phyloP scores from a whole-genome alignment of 2,888 invertebrate species.

The Himalopsyche kuldschensis region DNA sequence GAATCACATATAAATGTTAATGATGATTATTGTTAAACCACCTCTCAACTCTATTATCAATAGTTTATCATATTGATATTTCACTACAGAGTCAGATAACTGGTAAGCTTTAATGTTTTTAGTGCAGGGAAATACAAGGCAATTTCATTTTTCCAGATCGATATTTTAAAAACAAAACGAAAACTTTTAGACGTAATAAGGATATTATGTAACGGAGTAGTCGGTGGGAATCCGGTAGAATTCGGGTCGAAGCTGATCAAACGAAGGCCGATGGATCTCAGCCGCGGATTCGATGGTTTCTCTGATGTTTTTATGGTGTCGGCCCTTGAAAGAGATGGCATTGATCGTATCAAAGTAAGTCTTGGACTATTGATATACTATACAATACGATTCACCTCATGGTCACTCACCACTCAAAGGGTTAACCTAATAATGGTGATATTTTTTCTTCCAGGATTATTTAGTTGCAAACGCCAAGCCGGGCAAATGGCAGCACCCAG shows the following conservation, averaged over 20 bases:
- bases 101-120: background rate
- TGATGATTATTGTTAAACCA: no score
- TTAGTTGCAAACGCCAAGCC: slow-evolving; percentile 68
- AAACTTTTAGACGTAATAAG: slow-evolving; percentile 73
- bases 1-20: no score
- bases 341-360: slow-evolving; percentile 69
- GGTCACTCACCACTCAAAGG: no score
- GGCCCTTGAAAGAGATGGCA: slow-evolving; percentile 75
- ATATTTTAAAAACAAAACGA: slow-evolving; percentile 69
- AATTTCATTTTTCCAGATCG: slow-evolving; percentile 59
- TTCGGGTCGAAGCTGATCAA: slow-evolving; percentile 39
- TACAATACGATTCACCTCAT: background rate
- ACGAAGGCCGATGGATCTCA: slow-evolving; percentile 39
- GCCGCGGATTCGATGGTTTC: slow-evolving; percentile 63
- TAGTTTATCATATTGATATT: background rate
- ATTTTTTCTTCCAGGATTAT: slow-evolving; percentile 60
- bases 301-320: slow-evolving; percentile 91
- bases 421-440: background rate
- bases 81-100: background rate
- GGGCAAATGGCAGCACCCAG: slow-evolving; percentile 68
- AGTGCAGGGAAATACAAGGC: background rate
- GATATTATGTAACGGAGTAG: slow-evolving; percentile 66
- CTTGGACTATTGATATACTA: slow-evolving; percentile 13
- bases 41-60: no score
- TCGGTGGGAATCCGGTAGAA: slow-evolving; percentile 48